Conservation (phyloP, 2,888 invertebrate genomes). For the Microplitis deprimator region DNA sequence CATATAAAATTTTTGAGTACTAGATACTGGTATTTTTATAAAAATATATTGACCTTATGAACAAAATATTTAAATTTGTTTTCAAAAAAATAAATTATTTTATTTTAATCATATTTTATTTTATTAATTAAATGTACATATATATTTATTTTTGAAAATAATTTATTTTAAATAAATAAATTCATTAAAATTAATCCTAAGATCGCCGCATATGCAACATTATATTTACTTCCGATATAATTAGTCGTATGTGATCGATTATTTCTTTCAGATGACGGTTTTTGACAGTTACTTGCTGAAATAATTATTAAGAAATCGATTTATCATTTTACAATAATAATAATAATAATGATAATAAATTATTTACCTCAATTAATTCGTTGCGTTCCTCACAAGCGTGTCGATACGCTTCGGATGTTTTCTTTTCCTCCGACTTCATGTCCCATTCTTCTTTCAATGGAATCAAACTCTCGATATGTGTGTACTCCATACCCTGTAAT, state of each 20-base stretch:
- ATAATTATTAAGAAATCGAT: neutral
- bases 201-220: neutral
- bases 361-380: conserved; percentile 82
- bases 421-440: conserved; percentile 87
- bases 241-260: neutral
- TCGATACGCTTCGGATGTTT: conserved; percentile 88
- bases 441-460: conserved; percentile 91
- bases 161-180: neutral
- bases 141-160: neutral
- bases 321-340: too few species aligned
- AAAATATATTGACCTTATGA: neutral
- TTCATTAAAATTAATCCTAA: neutral
- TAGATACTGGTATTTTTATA: too few species aligned
- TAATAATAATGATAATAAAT: neutral
- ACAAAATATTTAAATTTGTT: neutral
- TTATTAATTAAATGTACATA: neutral
- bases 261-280: neutral
- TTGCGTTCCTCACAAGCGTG: conserved; percentile 87
- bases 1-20: too few species aligned
- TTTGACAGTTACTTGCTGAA: neutral
- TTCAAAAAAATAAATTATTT: neutral
- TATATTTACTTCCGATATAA: neutral
- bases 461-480: conserved; percentile 91
- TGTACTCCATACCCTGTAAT: conserved; percentile 91
- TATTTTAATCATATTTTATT: neutral